Base-by-base conservation (phyloP, 2,888 invertebrate genomes). In the Nomada goodeniana region DNA sequence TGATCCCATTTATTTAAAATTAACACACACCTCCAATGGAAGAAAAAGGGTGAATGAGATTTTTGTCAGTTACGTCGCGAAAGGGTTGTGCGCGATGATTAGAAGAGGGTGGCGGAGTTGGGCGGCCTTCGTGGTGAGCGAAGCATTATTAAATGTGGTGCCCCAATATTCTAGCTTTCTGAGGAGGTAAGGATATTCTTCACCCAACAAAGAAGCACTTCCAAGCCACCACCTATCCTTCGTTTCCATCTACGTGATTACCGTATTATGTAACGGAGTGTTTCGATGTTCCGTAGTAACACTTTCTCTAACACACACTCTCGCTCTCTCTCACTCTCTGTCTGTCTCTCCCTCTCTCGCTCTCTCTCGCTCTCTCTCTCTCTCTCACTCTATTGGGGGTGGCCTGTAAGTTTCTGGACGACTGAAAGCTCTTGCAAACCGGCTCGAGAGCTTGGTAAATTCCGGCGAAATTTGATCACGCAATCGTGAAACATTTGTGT, bases 101-200 rank as follows among this genome's bases (percentile, higher is more conserved):
- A 23, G 47, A 70, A 70, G 59, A 52, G 71, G 64, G 65, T 72
- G 26, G 73, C 69, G 80, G 83, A 84, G 76, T 85, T 85, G 87
- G 84, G 84, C 70, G 82, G 76, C 82, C 80, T 68, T 80, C 68
- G 86, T 86, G 86, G 85, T 83, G 89, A 91, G 90, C 86, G 88
- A 91, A 91, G 91, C 90, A 89, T 88, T 92, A 93, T 92, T 93
- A 92, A 93, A 93, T 89, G 91, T 92, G 91, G 91, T 92, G 90
- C 92, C 92, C 92, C 89, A 90, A 91, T 93, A 93, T 93, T 93
- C 92, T 93, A 93, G 93, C 93, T 93, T 93, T 90, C 93, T 92
- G 93, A 93, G 91, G 93, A 93, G 93, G 93, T 93, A 93, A 93
- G 93, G 93, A 93, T 92, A 91, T 92, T 91, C 92, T 91, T 92